phyloP scores from a whole-genome alignment of 2,888 invertebrate species.

The Erpobdella octoculata region DNA sequence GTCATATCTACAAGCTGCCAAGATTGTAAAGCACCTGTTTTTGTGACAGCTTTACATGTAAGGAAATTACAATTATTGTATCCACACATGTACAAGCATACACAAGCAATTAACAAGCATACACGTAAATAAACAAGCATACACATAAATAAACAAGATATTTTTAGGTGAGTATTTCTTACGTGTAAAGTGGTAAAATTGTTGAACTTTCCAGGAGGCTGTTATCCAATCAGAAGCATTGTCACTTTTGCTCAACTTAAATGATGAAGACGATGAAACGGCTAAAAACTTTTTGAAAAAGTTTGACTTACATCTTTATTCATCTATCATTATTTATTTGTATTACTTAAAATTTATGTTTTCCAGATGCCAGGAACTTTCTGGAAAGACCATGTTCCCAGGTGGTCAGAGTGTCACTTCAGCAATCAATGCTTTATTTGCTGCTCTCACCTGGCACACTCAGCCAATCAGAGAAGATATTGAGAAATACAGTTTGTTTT shows the following conservation, averaged over 20 bases:
- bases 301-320: not conserved
- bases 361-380: not conserved
- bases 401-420: constrained; percentile 10
- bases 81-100: too few species aligned
- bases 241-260: constrained; percentile 1
- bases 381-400: not conserved
- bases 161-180: too few species aligned
- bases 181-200: too few species aligned
- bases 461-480: constrained; percentile 48
- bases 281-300: not conserved
- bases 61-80: too few species aligned
- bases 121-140: too few species aligned
- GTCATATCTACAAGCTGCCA: too few species aligned
- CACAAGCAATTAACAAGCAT: too few species aligned
- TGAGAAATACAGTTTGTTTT: constrained; percentile 42
- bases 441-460: constrained; percentile 50
- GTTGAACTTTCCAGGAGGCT: not conserved
- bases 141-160: too few species aligned
- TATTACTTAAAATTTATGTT: too few species aligned
- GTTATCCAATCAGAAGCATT: not conserved
- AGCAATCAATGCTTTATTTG: constrained; percentile 46
- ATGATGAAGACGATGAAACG: not conserved
- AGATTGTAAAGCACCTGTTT: too few species aligned
- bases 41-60: too few species aligned
- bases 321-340: too few species aligned